These are phyloP conservation scores for Cheilinus undulatus DNA, from an alignment of 2,113 vertebrate genomes.

Conservation along the genomic window DNA sequence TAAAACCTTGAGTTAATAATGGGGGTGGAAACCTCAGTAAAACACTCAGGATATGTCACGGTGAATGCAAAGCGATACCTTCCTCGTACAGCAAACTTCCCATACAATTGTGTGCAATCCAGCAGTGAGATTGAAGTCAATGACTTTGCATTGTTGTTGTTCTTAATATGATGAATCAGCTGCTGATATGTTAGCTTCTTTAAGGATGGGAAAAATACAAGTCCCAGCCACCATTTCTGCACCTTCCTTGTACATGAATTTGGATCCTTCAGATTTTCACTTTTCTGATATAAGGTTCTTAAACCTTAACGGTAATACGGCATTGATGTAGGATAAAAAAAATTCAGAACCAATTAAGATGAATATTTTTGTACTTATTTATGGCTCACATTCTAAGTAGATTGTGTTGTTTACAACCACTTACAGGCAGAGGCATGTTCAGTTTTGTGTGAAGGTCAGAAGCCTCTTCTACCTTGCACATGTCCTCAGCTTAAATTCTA, in stretches of 20 bases:
- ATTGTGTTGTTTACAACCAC: constrained; percentile 71
- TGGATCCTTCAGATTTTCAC: constrained; percentile 33
- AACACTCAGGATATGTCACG: constrained; percentile 83
- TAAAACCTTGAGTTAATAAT: constrained; percentile 59
- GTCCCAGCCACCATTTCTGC: constrained; percentile 23
- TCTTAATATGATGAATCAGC: constrained; percentile 55
- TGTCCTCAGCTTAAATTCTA: constrained; percentile 24
- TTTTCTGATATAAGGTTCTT: constrained; percentile 37
- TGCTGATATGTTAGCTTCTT: constrained; percentile 73
- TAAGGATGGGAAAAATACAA: constrained; percentile 53
- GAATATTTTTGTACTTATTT: constrained; percentile 37
- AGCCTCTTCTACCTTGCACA: constrained; percentile 28
- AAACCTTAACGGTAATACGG: constrained; percentile 35
- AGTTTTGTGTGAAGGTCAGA: constrained; percentile 37
- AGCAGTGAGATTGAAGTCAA: constrained; percentile 72
- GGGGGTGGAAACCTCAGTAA: constrained; percentile 75
- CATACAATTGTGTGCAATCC: constrained; percentile 84
- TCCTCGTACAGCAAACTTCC: constrained; percentile 85
- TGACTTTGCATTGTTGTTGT: constrained; percentile 54
- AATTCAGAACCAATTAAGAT: constrained; percentile 49
- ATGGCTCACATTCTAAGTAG: constrained; percentile 35
- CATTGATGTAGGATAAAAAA: constrained; percentile 18
- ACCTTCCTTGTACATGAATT: constrained; percentile 4
- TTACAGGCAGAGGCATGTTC: constrained; percentile 16
- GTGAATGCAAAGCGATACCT: constrained; percentile 86